Conservation (phyloP, 2,888 invertebrate species). For the Ctenicera cuprea region DNA sequence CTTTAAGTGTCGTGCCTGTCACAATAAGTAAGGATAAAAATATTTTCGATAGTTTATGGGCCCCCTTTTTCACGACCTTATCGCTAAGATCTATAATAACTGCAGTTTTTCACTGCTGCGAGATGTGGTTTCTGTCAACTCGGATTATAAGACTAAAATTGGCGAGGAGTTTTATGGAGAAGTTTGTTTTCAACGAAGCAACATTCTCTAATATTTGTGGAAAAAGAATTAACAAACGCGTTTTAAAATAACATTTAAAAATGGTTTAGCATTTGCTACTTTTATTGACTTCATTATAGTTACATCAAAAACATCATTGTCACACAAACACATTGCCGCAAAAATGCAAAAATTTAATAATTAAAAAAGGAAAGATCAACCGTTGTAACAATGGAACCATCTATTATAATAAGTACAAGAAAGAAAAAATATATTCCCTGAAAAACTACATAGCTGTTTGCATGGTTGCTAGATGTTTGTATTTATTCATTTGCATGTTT, state of each 20-base stretch:
- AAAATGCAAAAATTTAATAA: too few species aligned
- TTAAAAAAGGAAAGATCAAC: too few species aligned
- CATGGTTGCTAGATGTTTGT: too few species aligned
- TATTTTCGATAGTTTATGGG: conserved; percentile 48
- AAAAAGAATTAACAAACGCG: background rate
- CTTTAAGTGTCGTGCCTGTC: conserved; percentile 49
- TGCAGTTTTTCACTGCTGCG: conserved; percentile 44
- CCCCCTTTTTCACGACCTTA: conserved; percentile 35
- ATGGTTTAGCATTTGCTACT: too few species aligned
- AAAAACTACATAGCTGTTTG: too few species aligned
- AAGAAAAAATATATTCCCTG: too few species aligned
- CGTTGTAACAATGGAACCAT: too few species aligned
- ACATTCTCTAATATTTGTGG: background rate
- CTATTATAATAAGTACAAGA: too few species aligned
- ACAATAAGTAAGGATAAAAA: conserved; percentile 53
- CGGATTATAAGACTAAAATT: conserved; percentile 43
- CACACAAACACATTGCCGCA: too few species aligned
- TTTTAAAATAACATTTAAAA: background rate
- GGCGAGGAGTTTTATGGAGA: conserved; percentile 23
- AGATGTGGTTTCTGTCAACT: conserved; percentile 39
- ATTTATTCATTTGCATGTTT: too few species aligned
- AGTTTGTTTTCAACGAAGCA: conserved; percentile 18
- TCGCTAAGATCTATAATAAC: conserved; percentile 45
- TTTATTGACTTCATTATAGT: too few species aligned
- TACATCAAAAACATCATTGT: too few species aligned